These are phyloP conservation scores for Spodoptera picta DNA, from an alignment of 2,888 invertebrate genomes.

Conservation along the genomic window DNA sequence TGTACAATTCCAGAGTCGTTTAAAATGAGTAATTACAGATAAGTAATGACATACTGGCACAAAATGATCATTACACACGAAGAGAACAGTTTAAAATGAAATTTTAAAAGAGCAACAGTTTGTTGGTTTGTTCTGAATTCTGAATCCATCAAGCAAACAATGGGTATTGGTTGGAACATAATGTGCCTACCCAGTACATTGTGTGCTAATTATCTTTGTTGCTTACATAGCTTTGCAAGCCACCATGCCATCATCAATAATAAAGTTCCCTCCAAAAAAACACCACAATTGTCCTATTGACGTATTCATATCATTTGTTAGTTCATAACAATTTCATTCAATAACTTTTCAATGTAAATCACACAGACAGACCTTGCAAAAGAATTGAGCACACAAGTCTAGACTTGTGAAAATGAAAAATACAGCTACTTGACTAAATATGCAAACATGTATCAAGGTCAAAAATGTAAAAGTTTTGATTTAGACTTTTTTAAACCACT, in stretches of 20 bases:
- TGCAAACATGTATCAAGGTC: constrained; percentile 22
- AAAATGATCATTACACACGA: too few relatives aligned
- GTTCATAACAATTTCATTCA: constrained; percentile 33
- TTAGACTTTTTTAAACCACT: neutral
- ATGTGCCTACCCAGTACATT: constrained; percentile 42
- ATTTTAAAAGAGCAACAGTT: too few relatives aligned
- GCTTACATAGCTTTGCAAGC: constrained; percentile 13
- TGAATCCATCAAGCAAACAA: constrained; percentile 47
- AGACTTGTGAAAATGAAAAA: constrained; percentile 1
- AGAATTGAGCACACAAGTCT: constrained; percentile 13
- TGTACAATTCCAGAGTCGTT: too few relatives aligned
- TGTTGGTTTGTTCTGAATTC: constrained; percentile 6
- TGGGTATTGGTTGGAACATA: constrained; percentile 40
- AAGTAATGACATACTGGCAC: too few relatives aligned
- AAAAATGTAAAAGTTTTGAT: constrained; percentile 14
- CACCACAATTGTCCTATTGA: constrained; percentile 1
- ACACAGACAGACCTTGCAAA: constrained; percentile 14
- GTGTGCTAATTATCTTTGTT: constrained; percentile 52
- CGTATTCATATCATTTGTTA: constrained; percentile 3
- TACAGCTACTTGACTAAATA: constrained; percentile 20
- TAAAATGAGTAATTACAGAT: too few relatives aligned
- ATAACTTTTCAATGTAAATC: constrained; percentile 16
- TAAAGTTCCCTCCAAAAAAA: constrained; percentile 6
- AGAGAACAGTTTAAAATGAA: too few relatives aligned
- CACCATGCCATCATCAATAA: constrained; percentile 9